A percentile compares a stretch with the other conserved stretches of the same genome.
These are phyloP conservation scores for Agriopis aurantiaria DNA, from an alignment of 2,888 invertebrate genomes.

Conservation along the genomic window DNA sequence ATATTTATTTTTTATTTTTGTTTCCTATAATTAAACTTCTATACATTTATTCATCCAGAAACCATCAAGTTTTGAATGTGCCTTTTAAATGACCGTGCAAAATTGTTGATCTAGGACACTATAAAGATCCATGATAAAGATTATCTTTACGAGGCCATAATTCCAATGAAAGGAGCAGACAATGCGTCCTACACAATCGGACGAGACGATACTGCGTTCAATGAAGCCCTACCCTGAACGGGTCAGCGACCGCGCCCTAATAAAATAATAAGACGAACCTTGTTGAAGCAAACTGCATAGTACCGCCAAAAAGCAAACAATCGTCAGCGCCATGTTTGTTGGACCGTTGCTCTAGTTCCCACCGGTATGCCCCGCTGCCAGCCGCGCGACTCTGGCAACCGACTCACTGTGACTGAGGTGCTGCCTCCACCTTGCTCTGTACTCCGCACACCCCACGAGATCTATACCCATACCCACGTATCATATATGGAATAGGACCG, in stretches of 20 bases:
- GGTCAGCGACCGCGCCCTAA: conserved; percentile 28
- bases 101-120: background rate
- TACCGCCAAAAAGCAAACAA: conserved; percentile 76
- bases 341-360: conserved; percentile 41
- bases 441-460: conserved; percentile 11
- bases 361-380: conserved; percentile 63
- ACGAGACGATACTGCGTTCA: conserved; percentile 1
- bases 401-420: conserved; percentile 46
- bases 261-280: conserved; percentile 68
- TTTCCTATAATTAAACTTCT: too few species aligned
- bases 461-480: conserved; percentile 25
- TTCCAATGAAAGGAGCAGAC: conserved; percentile 9
- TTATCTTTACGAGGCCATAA: conserved; percentile 9
- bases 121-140: conserved; percentile 1
- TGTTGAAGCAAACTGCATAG: conserved; percentile 79
- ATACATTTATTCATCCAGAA: too few species aligned
- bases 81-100: background rate
- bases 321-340: conserved; percentile 61
- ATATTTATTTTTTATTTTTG: too few species aligned
- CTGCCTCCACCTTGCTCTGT: conserved; percentile 15
- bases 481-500: conserved; percentile 46
- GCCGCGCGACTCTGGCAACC: conserved; percentile 57
- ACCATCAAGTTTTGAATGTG: background rate
- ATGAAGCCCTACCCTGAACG: conserved; percentile 19
- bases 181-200: conserved; percentile 8